Evolutionary conservation across 1,140 invertebrate species (phyloP).

Genomic region (Bombus pyrosoma): DNA sequence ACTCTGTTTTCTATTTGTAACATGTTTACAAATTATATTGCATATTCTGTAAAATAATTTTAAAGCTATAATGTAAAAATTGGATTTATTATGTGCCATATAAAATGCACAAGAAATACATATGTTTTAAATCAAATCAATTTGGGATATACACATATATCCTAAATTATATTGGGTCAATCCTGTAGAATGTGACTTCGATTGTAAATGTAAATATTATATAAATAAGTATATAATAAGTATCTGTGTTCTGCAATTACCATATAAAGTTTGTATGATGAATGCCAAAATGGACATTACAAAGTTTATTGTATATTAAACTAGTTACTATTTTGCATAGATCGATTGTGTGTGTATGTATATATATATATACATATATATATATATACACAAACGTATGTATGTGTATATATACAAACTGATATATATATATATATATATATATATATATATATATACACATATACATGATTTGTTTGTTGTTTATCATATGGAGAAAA

Average conservation of each 20-base stretch:
- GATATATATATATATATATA: neutral
- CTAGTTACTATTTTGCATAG: conserved; percentile 51
- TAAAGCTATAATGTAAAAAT: neutral
- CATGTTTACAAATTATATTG: neutral
- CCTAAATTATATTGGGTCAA: conserved; percentile 16
- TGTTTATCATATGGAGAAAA: conserved; percentile 9
- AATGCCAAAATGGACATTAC: conserved; percentile 52
- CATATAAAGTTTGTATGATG: conserved; percentile 47
- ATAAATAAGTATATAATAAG: conserved; percentile 50
- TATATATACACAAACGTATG: neutral
- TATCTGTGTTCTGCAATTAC: conserved; percentile 42
- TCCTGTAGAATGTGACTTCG: conserved; percentile 17
- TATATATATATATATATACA: neutral
- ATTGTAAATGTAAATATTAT: conserved; percentile 52
- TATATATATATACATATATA: neutral
- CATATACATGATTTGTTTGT: conserved; percentile 22
- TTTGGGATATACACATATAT: conserved; percentile 12
- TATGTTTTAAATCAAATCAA: conserved; percentile 25
- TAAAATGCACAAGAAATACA: conserved; percentile 44
- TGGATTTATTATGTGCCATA: conserved; percentile 39
- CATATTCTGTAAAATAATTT: conserved; percentile 8
- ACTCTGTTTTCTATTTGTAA: neutral
- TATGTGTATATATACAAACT: neutral
- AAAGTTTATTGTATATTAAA: conserved; percentile 58
- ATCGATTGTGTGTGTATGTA: conserved; percentile 13